A percentile compares a stretch with the other conserved stretches of the same genome.
Evolutionary conservation across 2,113 vertebrate species (phyloP).

Genomic region (Bombycilla garrulus): DNA sequence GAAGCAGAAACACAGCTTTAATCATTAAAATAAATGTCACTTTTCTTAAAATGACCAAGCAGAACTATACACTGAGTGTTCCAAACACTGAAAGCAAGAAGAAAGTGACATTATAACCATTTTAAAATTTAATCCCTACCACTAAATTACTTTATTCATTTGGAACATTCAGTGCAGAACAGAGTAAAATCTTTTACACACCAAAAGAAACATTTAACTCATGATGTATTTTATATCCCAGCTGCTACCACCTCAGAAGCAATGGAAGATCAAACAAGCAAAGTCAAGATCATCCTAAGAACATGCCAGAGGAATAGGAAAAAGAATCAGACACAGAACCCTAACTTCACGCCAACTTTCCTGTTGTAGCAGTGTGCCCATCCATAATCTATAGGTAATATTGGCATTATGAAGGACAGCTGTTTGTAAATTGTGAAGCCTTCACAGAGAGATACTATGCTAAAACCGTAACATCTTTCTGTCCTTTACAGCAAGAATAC

Average conservation of each 20-base stretch:
- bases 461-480: background rate
- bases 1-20: constrained; percentile 4
- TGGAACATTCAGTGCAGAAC: background rate
- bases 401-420: background rate
- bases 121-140: background rate
- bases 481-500: background rate
- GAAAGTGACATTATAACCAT: background rate
- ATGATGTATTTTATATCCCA: background rate
- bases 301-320: background rate
- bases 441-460: background rate
- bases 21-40: constrained; percentile 10
- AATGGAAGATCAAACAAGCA: background rate
- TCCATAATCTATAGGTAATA: background rate
- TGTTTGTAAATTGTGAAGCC: background rate
- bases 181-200: background rate
- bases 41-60: background rate
- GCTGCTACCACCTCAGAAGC: background rate
- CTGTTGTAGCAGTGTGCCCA: background rate
- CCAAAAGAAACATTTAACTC: background rate
- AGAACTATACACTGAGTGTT: background rate
- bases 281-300: background rate
- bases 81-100: background rate
- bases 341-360: background rate
- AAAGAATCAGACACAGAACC: background rate
- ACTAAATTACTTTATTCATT: background rate